Percentiles rank a stretch among this genome's conserved stretches.
Evolutionary conservation across 2,888 invertebrate genomes (phyloP).

Genomic region (Mayetiola destructor): DNA sequence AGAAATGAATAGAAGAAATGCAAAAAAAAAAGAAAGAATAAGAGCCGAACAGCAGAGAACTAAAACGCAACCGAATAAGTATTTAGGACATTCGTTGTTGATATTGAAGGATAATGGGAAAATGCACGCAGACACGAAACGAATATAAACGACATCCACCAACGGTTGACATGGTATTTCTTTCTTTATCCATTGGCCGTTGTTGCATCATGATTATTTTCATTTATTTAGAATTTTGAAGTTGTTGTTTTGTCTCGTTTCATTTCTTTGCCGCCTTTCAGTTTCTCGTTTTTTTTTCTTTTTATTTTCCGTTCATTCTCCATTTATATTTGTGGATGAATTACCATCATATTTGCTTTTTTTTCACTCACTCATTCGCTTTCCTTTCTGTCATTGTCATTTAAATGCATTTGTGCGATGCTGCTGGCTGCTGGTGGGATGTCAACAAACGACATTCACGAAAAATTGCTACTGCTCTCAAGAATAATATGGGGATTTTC

Average conservation of each 20-base stretch:
- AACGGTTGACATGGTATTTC: neutral
- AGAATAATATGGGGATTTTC: constrained; percentile 4
- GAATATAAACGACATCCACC: constrained; percentile 10
- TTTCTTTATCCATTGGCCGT: neutral
- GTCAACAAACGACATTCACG: neutral
- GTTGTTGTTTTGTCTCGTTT: neutral
- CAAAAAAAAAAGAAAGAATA: no score
- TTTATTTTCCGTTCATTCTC: neutral
- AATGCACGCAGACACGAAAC: constrained; percentile 11
- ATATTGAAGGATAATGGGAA: constrained; percentile 12
- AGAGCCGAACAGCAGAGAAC: no score
- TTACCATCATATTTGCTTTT: neutral
- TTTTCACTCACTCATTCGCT: neutral
- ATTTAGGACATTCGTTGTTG: constrained; percentile 9
- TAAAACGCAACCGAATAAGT: constrained; percentile 1
- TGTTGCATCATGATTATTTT: constrained; percentile 11
- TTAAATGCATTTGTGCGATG: constrained; percentile 1
- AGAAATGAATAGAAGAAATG: no score
- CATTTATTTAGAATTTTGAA: constrained; percentile 7
- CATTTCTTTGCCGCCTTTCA: constrained; percentile 4
- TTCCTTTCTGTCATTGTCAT: neutral
- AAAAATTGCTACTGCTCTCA: neutral
- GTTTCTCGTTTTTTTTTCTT: neutral
- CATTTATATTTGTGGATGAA: neutral
- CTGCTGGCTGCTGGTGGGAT: neutral